phyloP scores from a whole-genome alignment of 2,888 invertebrate species.

The Drosophila ustulata region DNA sequence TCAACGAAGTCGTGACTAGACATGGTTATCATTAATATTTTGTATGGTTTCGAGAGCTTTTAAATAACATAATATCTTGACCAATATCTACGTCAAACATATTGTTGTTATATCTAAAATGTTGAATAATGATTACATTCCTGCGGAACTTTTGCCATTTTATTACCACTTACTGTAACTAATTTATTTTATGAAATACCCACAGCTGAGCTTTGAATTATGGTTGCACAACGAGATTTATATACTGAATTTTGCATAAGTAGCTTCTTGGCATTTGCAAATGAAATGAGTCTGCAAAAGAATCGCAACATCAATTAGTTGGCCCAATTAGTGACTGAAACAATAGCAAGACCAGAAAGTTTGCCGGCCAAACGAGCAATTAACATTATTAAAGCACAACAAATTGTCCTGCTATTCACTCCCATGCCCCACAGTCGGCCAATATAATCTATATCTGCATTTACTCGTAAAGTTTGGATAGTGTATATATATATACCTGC shows the following conservation, averaged over 20 bases:
- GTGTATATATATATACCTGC: constrained; percentile 22
- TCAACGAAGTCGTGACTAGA: neutral
- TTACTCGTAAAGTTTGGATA: constrained; percentile 27
- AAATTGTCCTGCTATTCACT: constrained; percentile 29
- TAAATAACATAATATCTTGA: no score
- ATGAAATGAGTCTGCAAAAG: constrained; percentile 8
- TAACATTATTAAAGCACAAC: constrained; percentile 63
- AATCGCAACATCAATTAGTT: constrained; percentile 38
- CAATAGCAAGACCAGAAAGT: constrained; percentile 23
- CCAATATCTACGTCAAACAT: no score
- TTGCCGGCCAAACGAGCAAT: constrained; percentile 47
- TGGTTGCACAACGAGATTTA: neutral
- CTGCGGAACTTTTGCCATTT: no score
- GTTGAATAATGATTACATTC: no score
- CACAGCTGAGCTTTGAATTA: neutral
- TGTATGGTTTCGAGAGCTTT: no score
- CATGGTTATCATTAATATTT: no score
- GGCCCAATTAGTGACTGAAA: constrained; percentile 34
- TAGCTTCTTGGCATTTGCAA: constrained; percentile 1
- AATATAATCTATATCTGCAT: constrained; percentile 25
- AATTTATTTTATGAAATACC: neutral
- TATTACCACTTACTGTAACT: no score
- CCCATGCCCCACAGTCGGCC: neutral
- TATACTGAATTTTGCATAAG: neutral
- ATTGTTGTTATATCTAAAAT: no score